Percentiles rank a stretch among this genome's conserved stretches.
phyloP scores from a whole-genome alignment of 2,113 vertebrate genomes.

The Bos taurus region ARS-UCD2.0 NC_037331.1:12353501-12354000 shows the following conservation, averaged over 20 bases:
- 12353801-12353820: neutral
- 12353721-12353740: neutral
- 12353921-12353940: neutral
- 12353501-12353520: neutral
- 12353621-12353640: neutral
- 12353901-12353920: neutral
- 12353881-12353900: neutral
- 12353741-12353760: neutral
- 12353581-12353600: neutral
- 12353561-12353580: neutral
- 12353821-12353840: neutral
- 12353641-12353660: neutral
- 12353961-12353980: neutral
- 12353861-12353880: neutral
- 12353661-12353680: neutral
- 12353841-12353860: neutral
- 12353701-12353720: neutral
- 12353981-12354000: neutral
- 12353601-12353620: neutral
- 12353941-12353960: neutral
- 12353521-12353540: neutral
- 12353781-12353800: neutral
- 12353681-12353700: neutral
- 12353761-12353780: neutral
- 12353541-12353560: neutral